Percentiles rank a stretch among this genome's conserved stretches.
Evolutionary conservation across 2,888 invertebrate species (phyloP).

Genomic region (Clusia tigrina): DNA sequence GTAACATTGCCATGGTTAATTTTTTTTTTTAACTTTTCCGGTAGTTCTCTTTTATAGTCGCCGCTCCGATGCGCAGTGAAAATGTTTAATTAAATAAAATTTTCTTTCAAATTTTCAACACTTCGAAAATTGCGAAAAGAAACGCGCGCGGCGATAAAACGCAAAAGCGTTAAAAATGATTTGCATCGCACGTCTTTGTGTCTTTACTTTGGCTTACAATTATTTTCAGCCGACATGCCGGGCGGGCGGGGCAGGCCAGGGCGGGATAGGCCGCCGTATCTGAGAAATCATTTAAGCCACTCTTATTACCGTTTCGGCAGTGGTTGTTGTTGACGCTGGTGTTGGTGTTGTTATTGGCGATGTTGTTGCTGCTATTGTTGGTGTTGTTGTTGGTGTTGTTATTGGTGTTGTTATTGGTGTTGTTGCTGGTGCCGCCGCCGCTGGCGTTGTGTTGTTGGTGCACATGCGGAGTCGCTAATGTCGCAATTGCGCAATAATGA

Average conservation of each 20-base stretch:
- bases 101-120: not conserved
- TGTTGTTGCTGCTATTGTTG: no score
- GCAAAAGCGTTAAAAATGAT: not conserved
- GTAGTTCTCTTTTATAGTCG: no score
- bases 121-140: not conserved
- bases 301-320: slow-evolving; percentile 31
- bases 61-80: not conserved
- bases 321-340: slow-evolving; percentile 27
- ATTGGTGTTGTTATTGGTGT: no score
- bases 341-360: no score
- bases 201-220: not conserved
- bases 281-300: not conserved
- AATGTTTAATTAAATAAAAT: not conserved
- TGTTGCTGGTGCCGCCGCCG: no score
- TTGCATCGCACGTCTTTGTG: not conserved
- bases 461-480: slow-evolving; percentile 27
- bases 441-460: slow-evolving; percentile 36
- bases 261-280: not conserved
- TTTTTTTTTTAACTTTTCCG: no score
- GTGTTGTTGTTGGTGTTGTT: no score
- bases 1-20: not conserved
- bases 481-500: slow-evolving; percentile 52
- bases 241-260: not conserved
- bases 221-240: not conserved
- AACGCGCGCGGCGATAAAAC: not conserved